phyloP scores from a whole-genome alignment of 2,797 vertebrate genomes.

The Intellagama lesueurii region DNA sequence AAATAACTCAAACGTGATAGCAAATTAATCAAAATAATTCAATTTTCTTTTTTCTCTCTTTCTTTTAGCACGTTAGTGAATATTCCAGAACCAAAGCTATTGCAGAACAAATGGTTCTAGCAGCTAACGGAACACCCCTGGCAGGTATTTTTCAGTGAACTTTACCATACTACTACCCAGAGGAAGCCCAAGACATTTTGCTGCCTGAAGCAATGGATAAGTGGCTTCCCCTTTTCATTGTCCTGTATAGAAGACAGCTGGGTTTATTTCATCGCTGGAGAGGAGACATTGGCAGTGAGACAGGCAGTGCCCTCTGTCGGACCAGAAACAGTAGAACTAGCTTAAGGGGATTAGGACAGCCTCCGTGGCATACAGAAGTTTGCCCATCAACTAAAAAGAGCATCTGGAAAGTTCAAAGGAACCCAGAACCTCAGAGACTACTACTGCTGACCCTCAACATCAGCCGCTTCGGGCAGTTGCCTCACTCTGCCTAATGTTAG shows the following conservation, averaged over 20 bases:
- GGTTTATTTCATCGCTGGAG: neutral
- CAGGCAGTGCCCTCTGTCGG: neutral
- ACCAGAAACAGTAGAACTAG: neutral
- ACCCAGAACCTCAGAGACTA: too few species aligned
- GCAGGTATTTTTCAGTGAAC: conserved; percentile 79
- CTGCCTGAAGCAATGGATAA: neutral
- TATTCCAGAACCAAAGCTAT: conserved; percentile 95
- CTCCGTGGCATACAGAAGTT: too few species aligned
- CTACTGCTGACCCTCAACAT: too few species aligned
- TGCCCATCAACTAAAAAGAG: too few species aligned
- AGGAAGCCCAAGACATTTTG: neutral
- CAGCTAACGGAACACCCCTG: conserved; percentile 84
- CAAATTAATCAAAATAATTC: conserved; percentile 29
- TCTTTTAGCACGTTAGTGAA: conserved; percentile 88
- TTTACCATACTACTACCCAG: neutral
- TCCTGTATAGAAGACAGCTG: neutral
- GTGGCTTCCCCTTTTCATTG: neutral
- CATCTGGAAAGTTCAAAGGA: too few species aligned
- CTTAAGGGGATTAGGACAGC: too few species aligned
- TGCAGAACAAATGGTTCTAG: conserved; percentile 90
- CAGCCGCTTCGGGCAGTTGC: too few species aligned
- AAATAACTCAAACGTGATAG: conserved; percentile 18
- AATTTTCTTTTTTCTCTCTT: conserved; percentile 54
- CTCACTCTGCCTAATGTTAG: too few species aligned
- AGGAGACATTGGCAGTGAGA: neutral